phyloP scores from a whole-genome alignment of 2,888 invertebrate species.

The Mactromeris polynyma region DNA sequence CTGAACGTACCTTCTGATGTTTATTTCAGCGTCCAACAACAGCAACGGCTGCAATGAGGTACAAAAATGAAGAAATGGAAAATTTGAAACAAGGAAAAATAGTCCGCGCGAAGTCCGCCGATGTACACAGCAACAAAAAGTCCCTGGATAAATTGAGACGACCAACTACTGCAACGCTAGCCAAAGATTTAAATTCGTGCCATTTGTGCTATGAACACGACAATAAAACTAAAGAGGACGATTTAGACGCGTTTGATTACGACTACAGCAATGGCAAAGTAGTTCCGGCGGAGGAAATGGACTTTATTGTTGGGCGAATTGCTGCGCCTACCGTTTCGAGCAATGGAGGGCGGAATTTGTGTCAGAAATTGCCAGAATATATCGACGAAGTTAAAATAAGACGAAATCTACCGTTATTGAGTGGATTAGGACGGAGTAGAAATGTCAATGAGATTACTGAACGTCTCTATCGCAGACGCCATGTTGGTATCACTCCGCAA shows the following conservation, averaged over 20 bases:
- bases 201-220: conserved; percentile 75
- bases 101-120: conserved; percentile 65
- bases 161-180: conserved; percentile 76
- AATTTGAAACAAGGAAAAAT: conserved; percentile 72
- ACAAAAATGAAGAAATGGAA: conserved; percentile 59
- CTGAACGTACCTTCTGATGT: not conserved
- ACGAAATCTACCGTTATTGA: conserved; percentile 71
- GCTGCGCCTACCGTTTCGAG: conserved; percentile 67
- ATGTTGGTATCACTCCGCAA: conserved; percentile 52
- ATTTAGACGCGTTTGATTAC: conserved; percentile 71
- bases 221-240: conserved; percentile 57
- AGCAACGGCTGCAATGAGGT: conserved; percentile 49
- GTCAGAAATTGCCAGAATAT: conserved; percentile 65
- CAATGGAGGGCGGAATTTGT: conserved; percentile 35
- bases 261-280: conserved; percentile 69
- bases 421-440: conserved; percentile 71
- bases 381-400: conserved; percentile 74
- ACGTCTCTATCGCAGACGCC: conserved; percentile 65
- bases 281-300: conserved; percentile 73
- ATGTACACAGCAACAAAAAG: conserved; percentile 51
- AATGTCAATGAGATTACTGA: conserved; percentile 73
- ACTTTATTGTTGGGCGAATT: conserved; percentile 71
- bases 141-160: conserved; percentile 69
- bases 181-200: conserved; percentile 70
- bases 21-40: conserved; percentile 66